Base-by-base conservation (phyloP, 2,888 invertebrate genomes). In the Zelleria hepariella region DNA sequence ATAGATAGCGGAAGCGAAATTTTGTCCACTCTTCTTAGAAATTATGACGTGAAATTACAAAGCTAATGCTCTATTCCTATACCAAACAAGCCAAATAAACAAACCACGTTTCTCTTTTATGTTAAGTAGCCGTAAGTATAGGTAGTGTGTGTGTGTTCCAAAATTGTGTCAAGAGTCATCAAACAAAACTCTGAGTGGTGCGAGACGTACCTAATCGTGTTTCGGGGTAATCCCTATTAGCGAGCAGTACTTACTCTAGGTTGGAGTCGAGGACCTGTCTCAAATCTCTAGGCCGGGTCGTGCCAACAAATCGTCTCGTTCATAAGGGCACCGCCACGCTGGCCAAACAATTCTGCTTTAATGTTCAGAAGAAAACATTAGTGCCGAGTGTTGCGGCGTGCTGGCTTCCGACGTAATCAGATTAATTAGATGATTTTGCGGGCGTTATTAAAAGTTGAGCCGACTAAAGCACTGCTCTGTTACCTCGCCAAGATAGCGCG, bases 401-500 rank as follows among this genome's bases (percentile, higher is more conserved):
- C 73, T 78, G 78, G 79, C 57, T 77, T 74, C 74, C 68, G 74
- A 74, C 74, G 77, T 86, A 85, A 88, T 83, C 82, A 85, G 83
- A 86, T 87, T 86, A 87, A 87, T 86, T 85, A 85, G 80, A 82
- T 76, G 82, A 86, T 86, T 87, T 85, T 80, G 83, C 73, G 82
- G 80, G 80, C 72, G 77, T 86, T 87, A 87, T 87, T 87, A 87
- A 86, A 88, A 87, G 85, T 86, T 86, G 80, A 87, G 80, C 85
- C 73, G 78, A 76, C 75, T 82, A 80, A 80, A 84, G 75, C 77
- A 75, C 72, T 73, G 78, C 74, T 80, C 81, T 69, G 80, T 80
- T 82, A 80, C 82, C 83, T 69, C 73, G 77, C 76, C 78, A 84
- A 87, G 85, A 86, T 85, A 84, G 80, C 51, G 79, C 27, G 27